Evolutionary conservation across 2,888 invertebrate genomes (phyloP), one percentile per base, ranked within the genome.

Genomic region (Phyllotreta striolata): DNA sequence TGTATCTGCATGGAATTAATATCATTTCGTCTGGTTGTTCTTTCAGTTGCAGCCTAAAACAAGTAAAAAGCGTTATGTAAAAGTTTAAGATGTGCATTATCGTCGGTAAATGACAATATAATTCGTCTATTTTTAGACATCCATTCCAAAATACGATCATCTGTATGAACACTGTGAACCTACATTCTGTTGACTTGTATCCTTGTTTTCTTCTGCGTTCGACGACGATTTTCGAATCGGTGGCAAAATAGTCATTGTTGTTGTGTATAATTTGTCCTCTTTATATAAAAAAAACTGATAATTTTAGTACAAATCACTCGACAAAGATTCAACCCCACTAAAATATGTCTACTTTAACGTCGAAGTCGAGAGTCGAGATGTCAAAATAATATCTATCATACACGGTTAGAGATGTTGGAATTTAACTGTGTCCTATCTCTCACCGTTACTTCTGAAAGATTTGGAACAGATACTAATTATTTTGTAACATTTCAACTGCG

Each of bases 191-290:
- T 76, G 76, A 67, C 66, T 75, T 62, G 73, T 75, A 66, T 81
- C 81, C 49, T 72, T 78, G 66, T 75, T 78, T 72, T 81, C 80
- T 69, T 81, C 81, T 57, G 75, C 67, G 64, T 73, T 74, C 34
- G 63, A 66, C 13, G 73, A 72, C 14, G 76, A 69, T 64, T 80
- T 72, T 62, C 81, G 74, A 70, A 81, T 81, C 44, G 81, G 71
- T 65, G 82, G 82, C 68, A 81, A 73, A 74, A 82, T 82, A 49
- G 82, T 82, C 82, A 82, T 81, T 64, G 41, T 63, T 58, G n/a
- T 14, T 14, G 43, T n/a, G 47, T 44, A 63, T 9, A 34, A 35
- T 24, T 37, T 62, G 40, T 24, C 9, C 34, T 38, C 51, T 56
- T 38, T 49, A 12, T 7, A 10, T 38, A 24, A 14, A 10, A 5